phyloP scores from a whole-genome alignment of 2,888 invertebrate genomes.

The Globia sparganii region DNA sequence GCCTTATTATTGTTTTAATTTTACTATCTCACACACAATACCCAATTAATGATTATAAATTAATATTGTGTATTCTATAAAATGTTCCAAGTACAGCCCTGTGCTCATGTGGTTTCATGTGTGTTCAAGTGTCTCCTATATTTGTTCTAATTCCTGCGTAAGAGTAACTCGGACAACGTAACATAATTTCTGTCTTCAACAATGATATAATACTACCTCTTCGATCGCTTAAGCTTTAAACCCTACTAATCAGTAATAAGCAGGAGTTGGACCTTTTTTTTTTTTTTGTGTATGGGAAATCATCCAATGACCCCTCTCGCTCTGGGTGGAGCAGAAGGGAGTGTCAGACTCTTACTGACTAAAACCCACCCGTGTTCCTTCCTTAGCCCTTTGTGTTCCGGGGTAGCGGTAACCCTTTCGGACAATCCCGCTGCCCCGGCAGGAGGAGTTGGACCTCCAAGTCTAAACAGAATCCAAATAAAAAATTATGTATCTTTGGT shows the following conservation, averaged over 20 bases:
- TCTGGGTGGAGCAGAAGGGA: too few species aligned
- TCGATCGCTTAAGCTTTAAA: constrained; percentile 16
- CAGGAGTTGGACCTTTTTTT: too few species aligned
- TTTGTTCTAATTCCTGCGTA: constrained; percentile 90
- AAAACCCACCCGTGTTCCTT: too few species aligned
- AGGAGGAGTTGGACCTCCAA: neutral
- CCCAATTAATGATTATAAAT: neutral
- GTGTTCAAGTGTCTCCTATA: constrained; percentile 89
- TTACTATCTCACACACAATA: neutral
- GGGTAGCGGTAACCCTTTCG: too few species aligned
- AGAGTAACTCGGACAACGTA: constrained; percentile 81
- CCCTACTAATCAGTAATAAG: neutral
- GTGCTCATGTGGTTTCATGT: constrained; percentile 87
- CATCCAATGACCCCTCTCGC: too few species aligned
- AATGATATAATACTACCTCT: constrained; percentile 10
- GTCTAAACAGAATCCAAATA: neutral
- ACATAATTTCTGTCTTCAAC: constrained; percentile 50
- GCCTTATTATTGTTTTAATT: neutral
- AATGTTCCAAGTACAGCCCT: constrained; percentile 78
- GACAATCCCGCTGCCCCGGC: too few species aligned
- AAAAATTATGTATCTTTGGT: neutral
- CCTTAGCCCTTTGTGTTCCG: too few species aligned
- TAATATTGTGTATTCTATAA: neutral
- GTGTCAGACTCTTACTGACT: too few species aligned
- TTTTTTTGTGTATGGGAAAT: too few species aligned